Evolutionary conservation across 2,113 vertebrate species (phyloP), one percentile per base, ranked within the genome.

Genomic region (Aegotheles bennettii): DNA sequence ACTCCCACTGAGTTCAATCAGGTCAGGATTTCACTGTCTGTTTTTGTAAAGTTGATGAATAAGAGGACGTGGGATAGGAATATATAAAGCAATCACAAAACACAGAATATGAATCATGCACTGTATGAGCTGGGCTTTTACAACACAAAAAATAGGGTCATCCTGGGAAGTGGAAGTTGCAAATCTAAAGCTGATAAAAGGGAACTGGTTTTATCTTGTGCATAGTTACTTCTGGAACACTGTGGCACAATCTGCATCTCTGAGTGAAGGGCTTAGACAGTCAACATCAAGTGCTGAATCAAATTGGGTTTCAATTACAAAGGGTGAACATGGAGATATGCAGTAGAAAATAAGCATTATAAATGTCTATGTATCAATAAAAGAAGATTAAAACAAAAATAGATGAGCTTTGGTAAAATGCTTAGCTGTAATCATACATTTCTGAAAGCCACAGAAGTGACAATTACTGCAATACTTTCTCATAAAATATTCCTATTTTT

Each of bases 31-130:
- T 91, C 74, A 61, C 23, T 65, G 61, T 42, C 67, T 83, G 28
- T 13, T 73, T 90, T 95, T 93, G 33, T 68, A 65, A 87, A 91
- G 75, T 1, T 50, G 88, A 85, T 90, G 92, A 93, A 77, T 94
- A 94, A 93, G 70, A 95, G 57, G 20, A 79, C 0, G 8, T 87
- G 57, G 77, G 75, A 31, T 73, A 65, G 11, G 19, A n/a, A 53
- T 79, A n/a, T 19, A 73, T 50, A 87, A 91, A 90, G 40, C 5
- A 31, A 47, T 43, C 74, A 56, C 21, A 75, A 78, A 71, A 76
- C 65, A 85, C 7, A 51, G 21, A 80, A 80, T 19, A 6, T 90
- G 88, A 94, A 69, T 95, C 92, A 91, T 73, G 20, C 61, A 29
- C 42, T 79, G 28, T 82, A 53, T 88, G 57, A 79, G 7, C 7